phyloP scores from a whole-genome alignment of 2,888 invertebrate genomes.

The Meganola albula region DNA sequence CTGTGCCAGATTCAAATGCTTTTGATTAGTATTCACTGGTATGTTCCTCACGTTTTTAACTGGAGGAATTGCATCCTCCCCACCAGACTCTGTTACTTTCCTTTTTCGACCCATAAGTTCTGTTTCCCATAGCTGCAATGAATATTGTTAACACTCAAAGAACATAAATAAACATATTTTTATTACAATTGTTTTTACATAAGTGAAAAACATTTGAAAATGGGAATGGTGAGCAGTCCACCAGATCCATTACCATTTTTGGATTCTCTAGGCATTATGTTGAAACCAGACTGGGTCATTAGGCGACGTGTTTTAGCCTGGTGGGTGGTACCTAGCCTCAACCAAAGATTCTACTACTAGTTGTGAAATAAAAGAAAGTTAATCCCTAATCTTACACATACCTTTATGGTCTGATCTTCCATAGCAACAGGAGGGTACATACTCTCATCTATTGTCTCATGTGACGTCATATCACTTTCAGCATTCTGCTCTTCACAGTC shows the following conservation, averaged over 20 bases:
- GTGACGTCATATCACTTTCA: conserved; percentile 40
- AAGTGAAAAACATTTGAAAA: too few relatives aligned
- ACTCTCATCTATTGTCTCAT: conserved; percentile 49
- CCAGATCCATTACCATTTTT: too few relatives aligned
- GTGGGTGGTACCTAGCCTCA: too few relatives aligned
- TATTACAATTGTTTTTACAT: too few relatives aligned
- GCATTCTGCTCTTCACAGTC: conserved; percentile 53
- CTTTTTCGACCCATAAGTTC: conserved; percentile 65
- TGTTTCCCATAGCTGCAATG: conserved; percentile 61
- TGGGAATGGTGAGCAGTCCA: too few relatives aligned
- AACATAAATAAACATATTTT: too few relatives aligned
- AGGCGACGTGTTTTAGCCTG: too few relatives aligned
- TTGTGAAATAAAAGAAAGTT: not conserved
- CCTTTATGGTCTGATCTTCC: conserved; percentile 66
- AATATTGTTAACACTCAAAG: too few relatives aligned
- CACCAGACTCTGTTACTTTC: conserved; percentile 56
- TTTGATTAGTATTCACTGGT: conserved; percentile 62
- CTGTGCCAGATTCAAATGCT: conserved; percentile 69
- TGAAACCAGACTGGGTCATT: too few relatives aligned
- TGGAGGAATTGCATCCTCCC: conserved; percentile 50
- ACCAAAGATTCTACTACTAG: too few relatives aligned
- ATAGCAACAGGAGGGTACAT: conserved; percentile 61
- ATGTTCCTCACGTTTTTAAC: conserved; percentile 67
- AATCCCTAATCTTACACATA: conserved; percentile 24
- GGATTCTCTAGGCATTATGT: too few relatives aligned